Conservation (phyloP, 2,113 vertebrate genomes). For the Oncorhynchus gorbuscha region DNA sequence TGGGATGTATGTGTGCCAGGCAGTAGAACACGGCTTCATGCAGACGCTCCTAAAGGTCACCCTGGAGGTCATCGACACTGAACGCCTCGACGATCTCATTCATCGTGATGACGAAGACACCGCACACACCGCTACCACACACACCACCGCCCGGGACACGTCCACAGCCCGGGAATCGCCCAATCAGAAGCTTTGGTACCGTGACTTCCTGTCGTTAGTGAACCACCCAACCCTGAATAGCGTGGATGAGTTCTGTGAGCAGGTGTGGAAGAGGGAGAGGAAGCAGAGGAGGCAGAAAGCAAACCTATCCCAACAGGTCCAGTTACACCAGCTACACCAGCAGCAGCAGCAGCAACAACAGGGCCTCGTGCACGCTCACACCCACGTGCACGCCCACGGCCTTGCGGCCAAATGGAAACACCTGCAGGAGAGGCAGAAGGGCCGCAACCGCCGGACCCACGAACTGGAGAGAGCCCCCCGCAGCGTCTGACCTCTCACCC, state of each 20-base stretch:
- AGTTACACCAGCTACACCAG: too few species aligned
- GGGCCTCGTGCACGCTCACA: conserved; percentile 46
- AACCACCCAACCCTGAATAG: conserved; percentile 95
- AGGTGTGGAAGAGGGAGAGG: conserved; percentile 96
- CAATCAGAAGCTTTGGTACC: conserved; percentile 93
- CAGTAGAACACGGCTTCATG: conserved; percentile 95
- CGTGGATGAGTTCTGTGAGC: conserved; percentile 97
- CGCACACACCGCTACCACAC: conserved; percentile 59
- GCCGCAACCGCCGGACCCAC: conserved; percentile 97
- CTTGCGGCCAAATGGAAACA: conserved; percentile 92
- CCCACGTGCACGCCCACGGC: conserved; percentile 63
- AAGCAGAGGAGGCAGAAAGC: conserved; percentile 89
- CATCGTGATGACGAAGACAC: conserved; percentile 80
- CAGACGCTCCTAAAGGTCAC: conserved; percentile 92
- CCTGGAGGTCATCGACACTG: conserved; percentile 88
- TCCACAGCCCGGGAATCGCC: conserved; percentile 71
- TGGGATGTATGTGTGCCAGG: conserved; percentile 89
- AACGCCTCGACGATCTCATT: conserved; percentile 89
- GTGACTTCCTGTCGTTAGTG: conserved; percentile 96
- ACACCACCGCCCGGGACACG: conserved; percentile 60
- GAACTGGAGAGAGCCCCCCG: conserved; percentile 95
- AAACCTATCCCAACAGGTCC: conserved; percentile 48
- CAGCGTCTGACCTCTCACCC: conserved; percentile 84
- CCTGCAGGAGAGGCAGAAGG: conserved; percentile 95
- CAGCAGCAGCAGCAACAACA: conserved; percentile 44